Conservation (phyloP, 2,113 vertebrate species). For the Erinaceus europaeus region DNA sequence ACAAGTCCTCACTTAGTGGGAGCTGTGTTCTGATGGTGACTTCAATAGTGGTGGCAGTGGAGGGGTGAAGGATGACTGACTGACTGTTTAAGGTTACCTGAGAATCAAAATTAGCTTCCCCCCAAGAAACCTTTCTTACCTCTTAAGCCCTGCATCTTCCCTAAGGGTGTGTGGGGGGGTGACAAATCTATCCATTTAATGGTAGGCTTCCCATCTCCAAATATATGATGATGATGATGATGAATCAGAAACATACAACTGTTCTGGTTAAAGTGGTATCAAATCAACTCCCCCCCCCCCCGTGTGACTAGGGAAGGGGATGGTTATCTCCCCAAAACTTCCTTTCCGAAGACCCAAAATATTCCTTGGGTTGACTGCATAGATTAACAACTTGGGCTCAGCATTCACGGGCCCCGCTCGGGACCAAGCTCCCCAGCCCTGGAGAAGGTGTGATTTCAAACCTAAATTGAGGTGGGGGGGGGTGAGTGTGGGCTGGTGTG, state of each 20-base stretch:
- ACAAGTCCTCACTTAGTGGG: background rate
- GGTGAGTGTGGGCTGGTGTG: constrained; percentile 93
- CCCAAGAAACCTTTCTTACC: background rate
- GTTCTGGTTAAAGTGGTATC: background rate
- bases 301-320: background rate
- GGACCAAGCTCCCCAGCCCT: constrained; percentile 64
- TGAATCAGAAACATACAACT: constrained; percentile 50
- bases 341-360: constrained; percentile 67
- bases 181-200: background rate
- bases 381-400: constrained; percentile 69
- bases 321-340: constrained; percentile 11
- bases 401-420: constrained; percentile 11
- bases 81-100: background rate
- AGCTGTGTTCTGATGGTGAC: background rate
- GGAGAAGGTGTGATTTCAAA: constrained; percentile 84
- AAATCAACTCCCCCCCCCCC: constrained; percentile 23
- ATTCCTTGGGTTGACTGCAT: constrained; percentile 70
- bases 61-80: background rate
- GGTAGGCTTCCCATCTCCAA: constrained; percentile 14
- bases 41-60: no score
- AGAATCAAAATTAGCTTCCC: background rate
- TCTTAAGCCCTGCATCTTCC: background rate
- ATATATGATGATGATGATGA: constrained; percentile 9
- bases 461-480: constrained; percentile 79
- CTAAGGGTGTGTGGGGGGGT: background rate